Percentiles rank a stretch among this genome's conserved stretches.
These are phyloP conservation scores for Littorina saxatilis DNA, from an alignment of 1,140 invertebrate species.

Conservation along the genomic window DNA sequence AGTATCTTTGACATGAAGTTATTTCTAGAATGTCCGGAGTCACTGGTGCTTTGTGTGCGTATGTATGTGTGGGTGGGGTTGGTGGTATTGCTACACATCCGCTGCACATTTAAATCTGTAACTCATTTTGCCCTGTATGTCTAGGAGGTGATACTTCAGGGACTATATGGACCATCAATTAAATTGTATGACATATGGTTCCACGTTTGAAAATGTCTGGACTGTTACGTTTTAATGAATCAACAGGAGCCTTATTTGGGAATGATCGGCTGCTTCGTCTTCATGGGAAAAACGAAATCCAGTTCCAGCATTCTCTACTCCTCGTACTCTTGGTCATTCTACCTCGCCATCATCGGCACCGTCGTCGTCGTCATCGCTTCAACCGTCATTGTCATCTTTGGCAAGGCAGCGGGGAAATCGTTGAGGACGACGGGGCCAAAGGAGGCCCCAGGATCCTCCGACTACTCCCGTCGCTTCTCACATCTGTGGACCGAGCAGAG, in stretches of 20 bases:
- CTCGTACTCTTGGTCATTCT: constrained; percentile 3
- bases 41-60: too few species aligned
- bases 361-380: background rate
- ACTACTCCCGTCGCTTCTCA: background rate
- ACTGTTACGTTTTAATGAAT: too few species aligned
- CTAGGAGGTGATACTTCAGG: too few species aligned
- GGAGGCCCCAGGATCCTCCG: background rate
- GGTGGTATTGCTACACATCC: too few species aligned
- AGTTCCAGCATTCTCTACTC: background rate
- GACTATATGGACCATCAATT: too few species aligned
- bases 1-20: too few species aligned
- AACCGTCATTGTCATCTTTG: background rate
- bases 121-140: too few species aligned
- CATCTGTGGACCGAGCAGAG: background rate
- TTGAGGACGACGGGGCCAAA: background rate
- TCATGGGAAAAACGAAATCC: background rate
- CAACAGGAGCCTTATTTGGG: background rate
- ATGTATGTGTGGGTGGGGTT: too few species aligned
- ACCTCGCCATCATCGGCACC: constrained; percentile 1
- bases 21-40: too few species aligned
- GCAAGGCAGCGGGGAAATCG: background rate
- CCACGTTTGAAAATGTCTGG: too few species aligned
- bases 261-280: background rate
- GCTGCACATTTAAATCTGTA: too few species aligned
- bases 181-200: too few species aligned